Evolutionary conservation across 2,888 invertebrate genomes (phyloP).

Genomic region (Patella ulyssiponensis): DNA sequence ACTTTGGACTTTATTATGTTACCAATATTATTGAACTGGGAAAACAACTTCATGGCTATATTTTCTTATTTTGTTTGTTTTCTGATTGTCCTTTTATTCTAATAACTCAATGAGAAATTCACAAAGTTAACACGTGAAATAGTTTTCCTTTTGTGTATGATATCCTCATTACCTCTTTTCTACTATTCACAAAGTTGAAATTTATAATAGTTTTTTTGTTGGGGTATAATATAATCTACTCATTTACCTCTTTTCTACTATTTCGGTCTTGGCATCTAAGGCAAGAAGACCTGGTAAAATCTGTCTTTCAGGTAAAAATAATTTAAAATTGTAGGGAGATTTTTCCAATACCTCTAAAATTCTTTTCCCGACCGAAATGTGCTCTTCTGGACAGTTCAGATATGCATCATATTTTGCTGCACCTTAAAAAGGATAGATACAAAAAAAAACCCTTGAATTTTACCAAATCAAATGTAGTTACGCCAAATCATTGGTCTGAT

Average conservation of each 20-base stretch:
- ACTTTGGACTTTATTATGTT: too few relatives aligned
- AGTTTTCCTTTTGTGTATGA: background rate
- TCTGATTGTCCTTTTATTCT: too few relatives aligned
- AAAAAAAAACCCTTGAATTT: too few relatives aligned
- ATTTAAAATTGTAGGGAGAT: constrained; percentile 11
- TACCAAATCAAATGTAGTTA: too few relatives aligned
- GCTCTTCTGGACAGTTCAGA: constrained; percentile 11
- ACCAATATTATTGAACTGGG: too few relatives aligned
- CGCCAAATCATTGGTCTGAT: too few relatives aligned
- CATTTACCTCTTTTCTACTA: constrained; percentile 18
- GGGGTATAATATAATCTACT: background rate
- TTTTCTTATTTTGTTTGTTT: too few relatives aligned
- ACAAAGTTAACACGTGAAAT: background rate
- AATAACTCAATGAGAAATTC: too few relatives aligned
- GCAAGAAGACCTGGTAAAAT: background rate
- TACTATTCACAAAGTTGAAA: background rate
- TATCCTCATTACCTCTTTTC: background rate
- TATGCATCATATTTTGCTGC: constrained; percentile 17
- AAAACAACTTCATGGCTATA: too few relatives aligned
- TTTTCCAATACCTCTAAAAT: constrained; percentile 10
- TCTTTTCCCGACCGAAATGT: background rate
- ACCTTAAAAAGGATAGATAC: too few relatives aligned
- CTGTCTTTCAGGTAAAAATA: constrained; percentile 18
- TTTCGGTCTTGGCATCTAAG: background rate
- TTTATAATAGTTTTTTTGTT: background rate